Conservation (phyloP, 2,888 invertebrate genomes). For the Andrena hattorfiana region DNA sequence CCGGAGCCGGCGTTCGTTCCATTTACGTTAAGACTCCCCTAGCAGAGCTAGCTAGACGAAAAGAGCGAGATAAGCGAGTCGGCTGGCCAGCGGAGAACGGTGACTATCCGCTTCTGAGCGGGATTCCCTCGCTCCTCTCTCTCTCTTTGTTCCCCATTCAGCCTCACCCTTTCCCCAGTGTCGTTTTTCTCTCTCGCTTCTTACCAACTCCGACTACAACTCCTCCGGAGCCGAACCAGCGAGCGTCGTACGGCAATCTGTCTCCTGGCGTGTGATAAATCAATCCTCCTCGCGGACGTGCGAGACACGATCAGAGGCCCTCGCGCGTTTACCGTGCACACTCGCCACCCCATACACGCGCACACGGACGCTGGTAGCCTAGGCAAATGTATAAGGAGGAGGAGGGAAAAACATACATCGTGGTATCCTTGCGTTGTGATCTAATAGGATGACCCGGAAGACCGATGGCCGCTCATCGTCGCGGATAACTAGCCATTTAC, state of each 20-base stretch:
- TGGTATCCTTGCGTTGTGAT: conserved; percentile 40
- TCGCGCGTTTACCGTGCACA: conserved; percentile 67
- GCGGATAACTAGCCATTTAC: conserved; percentile 63
- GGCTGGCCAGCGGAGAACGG: conserved; percentile 29
- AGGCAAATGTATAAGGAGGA: conserved; percentile 42
- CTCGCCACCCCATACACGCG: conserved; percentile 22
- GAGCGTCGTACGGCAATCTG: conserved; percentile 78
- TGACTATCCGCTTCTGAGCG: conserved; percentile 61
- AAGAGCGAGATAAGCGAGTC: conserved; percentile 67
- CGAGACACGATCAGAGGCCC: conserved; percentile 78
- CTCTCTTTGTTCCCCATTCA: conserved; percentile 24
- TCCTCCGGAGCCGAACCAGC: conserved; percentile 59
- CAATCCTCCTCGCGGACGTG: conserved; percentile 80
- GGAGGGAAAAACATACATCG: conserved; percentile 40
- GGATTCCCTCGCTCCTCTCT: conserved; percentile 40
- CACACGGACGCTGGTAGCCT: conserved; percentile 13
- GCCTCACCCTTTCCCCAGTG: conserved; percentile 19
- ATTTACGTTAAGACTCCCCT: conserved; percentile 59
- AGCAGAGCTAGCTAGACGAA: conserved; percentile 54
- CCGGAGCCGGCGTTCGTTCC: conserved; percentile 53
- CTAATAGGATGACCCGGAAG: conserved; percentile 64
- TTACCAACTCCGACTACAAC: conserved; percentile 55
- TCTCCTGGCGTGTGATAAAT: conserved; percentile 82
- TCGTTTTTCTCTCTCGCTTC: conserved; percentile 50
- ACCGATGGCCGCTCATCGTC: conserved; percentile 67